Percentiles rank a stretch among this genome's conserved stretches.
Evolutionary conservation across 2,888 invertebrate species (phyloP).

Genomic region (Homarus gammarus): DNA sequence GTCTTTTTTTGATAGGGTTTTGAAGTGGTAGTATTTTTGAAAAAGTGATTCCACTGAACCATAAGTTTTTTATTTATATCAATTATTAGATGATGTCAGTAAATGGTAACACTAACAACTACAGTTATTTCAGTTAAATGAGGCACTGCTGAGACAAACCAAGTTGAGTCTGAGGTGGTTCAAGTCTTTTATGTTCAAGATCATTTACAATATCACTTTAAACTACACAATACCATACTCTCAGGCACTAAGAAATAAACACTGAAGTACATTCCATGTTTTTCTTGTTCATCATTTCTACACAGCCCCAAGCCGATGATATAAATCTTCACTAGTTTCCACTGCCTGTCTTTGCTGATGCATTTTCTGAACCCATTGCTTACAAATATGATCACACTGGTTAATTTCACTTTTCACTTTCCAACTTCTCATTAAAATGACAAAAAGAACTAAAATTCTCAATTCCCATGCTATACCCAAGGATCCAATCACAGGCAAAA

Average conservation of each 20-base stretch:
- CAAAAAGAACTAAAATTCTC: conserved; percentile 42
- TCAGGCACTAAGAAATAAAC: conserved; percentile 69
- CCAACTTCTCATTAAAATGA: conserved; percentile 23
- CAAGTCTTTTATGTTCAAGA: conserved; percentile 57
- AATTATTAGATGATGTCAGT: conserved; percentile 63
- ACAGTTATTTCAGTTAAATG: conserved; percentile 68
- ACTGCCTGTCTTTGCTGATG: conserved; percentile 43
- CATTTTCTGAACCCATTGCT: conserved; percentile 31
- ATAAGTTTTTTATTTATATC: conserved; percentile 45
- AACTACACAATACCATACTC: conserved; percentile 65
- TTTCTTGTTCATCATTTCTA: conserved; percentile 19
- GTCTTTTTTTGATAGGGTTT: conserved; percentile 41
- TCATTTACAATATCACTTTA: conserved; percentile 69
- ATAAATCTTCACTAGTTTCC: conserved; percentile 34
- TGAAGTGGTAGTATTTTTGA: conserved; percentile 56
- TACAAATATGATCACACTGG: conserved; percentile 3
- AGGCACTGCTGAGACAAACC: conserved; percentile 70
- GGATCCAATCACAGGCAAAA: conserved; percentile 51
- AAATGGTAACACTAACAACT: conserved; percentile 69
- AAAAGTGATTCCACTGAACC: conserved; percentile 66
- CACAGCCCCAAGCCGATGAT: conserved; percentile 43
- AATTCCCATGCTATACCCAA: not conserved
- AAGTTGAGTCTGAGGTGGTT: conserved; percentile 62
- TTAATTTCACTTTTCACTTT: conserved; percentile 51
- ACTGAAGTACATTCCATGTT: conserved; percentile 57